Base-by-base conservation (phyloP, 2,888 invertebrate genomes). In the Rhingia campestris region DNA sequence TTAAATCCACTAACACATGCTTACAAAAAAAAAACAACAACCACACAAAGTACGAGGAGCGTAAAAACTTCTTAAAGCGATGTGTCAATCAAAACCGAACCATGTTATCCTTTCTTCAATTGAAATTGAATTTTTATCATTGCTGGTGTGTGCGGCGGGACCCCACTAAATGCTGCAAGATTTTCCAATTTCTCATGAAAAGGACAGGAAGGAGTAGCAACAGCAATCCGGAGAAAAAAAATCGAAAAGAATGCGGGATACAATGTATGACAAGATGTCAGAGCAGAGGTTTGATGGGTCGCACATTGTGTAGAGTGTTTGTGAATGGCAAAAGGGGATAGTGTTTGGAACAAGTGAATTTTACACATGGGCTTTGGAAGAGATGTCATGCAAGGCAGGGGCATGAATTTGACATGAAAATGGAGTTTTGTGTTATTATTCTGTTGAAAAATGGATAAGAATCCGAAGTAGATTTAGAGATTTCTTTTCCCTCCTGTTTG, bases 91-190 rank as follows among this genome's bases (percentile, higher is more conserved):
- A 84, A 84, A 58, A 37, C 22, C 14, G 49, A 63, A 58, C 54
- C 74, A 74, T 84, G 84, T 84, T 84, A 84, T 84, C 84, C 84
- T 84, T 84, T 84, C 58, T 84, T 80, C 66, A 75, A 80, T 84
- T 80, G 74, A 80, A 84, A 84, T 80, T 84, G 80, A 84, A 80
- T 80, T 84, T 49, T 84, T 84, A 80, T 84, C 80, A 74, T 70
- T 80, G 74, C 70, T 80, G 75, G 74, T 74, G 73, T 45, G 33
- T 30, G n/a, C n/a, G 22, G 7, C 37, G 32, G 2, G 22, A 10
- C 6, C 53, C 56, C 54, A 61, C 64, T 43, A 45, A 61, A 39
- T 56, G 45, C n/a, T 41, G 51, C n/a, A 53, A 61, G 14, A 51
- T 64, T 67, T 56, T 56, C 9, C 61, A 73, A 54, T 59, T 75